A percentile compares a stretch with the other conserved stretches of the same genome.
These are phyloP conservation scores for Ailurus styani DNA, from an alignment of 2,113 vertebrate genomes.

Conservation along the genomic window DNA sequence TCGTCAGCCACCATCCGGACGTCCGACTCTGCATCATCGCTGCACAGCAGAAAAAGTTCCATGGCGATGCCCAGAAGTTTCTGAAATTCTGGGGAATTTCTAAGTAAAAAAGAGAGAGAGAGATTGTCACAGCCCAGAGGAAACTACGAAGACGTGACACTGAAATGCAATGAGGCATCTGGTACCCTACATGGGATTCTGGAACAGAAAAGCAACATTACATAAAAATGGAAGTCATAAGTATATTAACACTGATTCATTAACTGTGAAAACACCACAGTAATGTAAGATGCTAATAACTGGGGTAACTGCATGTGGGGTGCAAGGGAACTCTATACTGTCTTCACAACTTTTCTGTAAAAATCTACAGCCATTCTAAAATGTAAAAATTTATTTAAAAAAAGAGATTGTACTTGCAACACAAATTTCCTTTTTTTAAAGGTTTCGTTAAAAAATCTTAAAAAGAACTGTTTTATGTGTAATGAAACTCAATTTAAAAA, in stretches of 20 bases:
- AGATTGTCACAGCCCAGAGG: neutral
- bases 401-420: neutral
- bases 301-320: accelerated
- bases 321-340: neutral
- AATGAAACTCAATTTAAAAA: neutral
- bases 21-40: slow-evolving; percentile 95
- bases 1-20: slow-evolving; percentile 99
- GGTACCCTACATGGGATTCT: neutral
- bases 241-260: neutral
- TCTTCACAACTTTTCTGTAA: neutral
- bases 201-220: neutral
- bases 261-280: neutral
- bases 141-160: neutral
- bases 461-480: neutral
- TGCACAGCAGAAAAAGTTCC: slow-evolving; percentile 98
- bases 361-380: neutral
- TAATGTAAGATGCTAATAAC: accelerated
- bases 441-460: neutral
- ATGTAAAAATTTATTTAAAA: neutral
- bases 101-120: slow-evolving; percentile 71
- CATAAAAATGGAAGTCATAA: neutral
- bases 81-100: slow-evolving; percentile 98
- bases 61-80: slow-evolving; percentile 96
- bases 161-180: neutral
- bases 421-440: neutral